These are phyloP conservation scores for Zoanthus sansibaricus DNA, from an alignment of 92 coral and sea anemone genomes.

Conservation along the genomic window DNA sequence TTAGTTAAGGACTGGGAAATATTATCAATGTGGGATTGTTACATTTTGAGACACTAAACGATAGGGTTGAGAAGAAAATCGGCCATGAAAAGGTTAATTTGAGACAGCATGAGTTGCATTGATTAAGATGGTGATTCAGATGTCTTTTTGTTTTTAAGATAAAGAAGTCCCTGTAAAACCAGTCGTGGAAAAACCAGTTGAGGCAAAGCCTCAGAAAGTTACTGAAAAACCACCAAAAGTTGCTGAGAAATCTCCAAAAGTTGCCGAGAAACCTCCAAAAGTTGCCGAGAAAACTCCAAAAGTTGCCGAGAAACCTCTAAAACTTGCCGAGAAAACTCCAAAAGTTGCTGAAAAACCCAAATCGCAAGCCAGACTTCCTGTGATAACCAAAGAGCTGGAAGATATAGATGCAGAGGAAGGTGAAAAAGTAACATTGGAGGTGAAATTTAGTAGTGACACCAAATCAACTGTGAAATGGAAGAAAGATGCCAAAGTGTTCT, in stretches of 20 bases:
- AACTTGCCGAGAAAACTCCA: slow-evolving; percentile 48
- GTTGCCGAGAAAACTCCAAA: slow-evolving; percentile 64
- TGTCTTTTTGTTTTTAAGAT: background rate
- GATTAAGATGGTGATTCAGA: too few species aligned
- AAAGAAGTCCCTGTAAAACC: slow-evolving; percentile 22
- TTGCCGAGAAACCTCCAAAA: slow-evolving; percentile 29
- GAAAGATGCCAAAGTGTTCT: slow-evolving; percentile 63
- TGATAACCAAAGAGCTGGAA: slow-evolving; percentile 85
- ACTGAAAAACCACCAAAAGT: slow-evolving; percentile 56
- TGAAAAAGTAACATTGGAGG: slow-evolving; percentile 62
- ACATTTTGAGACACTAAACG: too few species aligned
- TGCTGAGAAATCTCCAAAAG: slow-evolving; percentile 42
- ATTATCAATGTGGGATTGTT: too few species aligned
- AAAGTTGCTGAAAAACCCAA: slow-evolving; percentile 57
- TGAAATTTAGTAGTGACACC: slow-evolving; percentile 62
- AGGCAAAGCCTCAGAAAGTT: slow-evolving; percentile 60
- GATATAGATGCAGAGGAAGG: slow-evolving; percentile 67
- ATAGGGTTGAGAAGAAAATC: too few species aligned
- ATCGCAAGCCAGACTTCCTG: slow-evolving; percentile 68
- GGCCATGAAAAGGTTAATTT: too few species aligned
- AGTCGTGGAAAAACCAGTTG: slow-evolving; percentile 42
- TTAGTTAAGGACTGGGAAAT: too few species aligned
- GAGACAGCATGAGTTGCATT: too few species aligned
- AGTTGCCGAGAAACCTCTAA: slow-evolving; percentile 54
- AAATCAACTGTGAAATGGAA: slow-evolving; percentile 61